Percentiles rank a stretch among this genome's conserved stretches.
Conservation (phyloP, 2,888 invertebrate species). For the Drosophila recens region DNA sequence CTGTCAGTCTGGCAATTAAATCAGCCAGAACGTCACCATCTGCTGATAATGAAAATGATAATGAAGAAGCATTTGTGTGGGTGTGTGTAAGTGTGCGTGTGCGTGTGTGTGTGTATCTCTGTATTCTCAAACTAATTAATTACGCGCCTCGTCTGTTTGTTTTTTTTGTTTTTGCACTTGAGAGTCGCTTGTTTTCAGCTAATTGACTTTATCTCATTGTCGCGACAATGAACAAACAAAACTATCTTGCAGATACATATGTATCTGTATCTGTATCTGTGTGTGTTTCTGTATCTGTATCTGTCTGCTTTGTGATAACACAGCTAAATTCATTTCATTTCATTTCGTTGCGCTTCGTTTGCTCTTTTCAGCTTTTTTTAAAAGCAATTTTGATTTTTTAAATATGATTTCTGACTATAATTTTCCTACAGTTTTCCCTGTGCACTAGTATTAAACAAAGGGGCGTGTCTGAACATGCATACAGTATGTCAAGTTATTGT, state of each 20-base stretch:
- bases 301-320: constrained; percentile 7
- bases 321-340: constrained; percentile 5
- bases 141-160: constrained; percentile 35
- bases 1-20: constrained; percentile 33
- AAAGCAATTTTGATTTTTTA: constrained; percentile 4
- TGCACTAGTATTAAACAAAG: constrained; percentile 22
- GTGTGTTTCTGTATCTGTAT: background rate
- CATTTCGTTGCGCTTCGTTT: constrained; percentile 5
- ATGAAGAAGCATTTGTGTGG: constrained; percentile 17
- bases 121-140: constrained; percentile 63
- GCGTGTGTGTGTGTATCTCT: background rate
- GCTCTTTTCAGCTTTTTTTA: constrained; percentile 2
- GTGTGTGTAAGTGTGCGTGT: background rate
- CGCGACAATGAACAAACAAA: constrained; percentile 71
- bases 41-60: constrained; percentile 20
- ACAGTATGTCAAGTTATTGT: background rate
- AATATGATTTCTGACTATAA: background rate
- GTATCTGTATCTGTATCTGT: background rate
- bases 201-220: constrained; percentile 74
- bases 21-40: constrained; percentile 20
- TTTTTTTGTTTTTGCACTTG: constrained; percentile 51
- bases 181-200: constrained; percentile 66
- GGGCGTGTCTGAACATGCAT: constrained; percentile 26
- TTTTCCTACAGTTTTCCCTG: constrained; percentile 12
- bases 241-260: constrained; percentile 63